Evolutionary conservation across 2,888 invertebrate species (phyloP), one percentile per base, ranked within the genome.

Genomic region (Tinea trinotella): DNA sequence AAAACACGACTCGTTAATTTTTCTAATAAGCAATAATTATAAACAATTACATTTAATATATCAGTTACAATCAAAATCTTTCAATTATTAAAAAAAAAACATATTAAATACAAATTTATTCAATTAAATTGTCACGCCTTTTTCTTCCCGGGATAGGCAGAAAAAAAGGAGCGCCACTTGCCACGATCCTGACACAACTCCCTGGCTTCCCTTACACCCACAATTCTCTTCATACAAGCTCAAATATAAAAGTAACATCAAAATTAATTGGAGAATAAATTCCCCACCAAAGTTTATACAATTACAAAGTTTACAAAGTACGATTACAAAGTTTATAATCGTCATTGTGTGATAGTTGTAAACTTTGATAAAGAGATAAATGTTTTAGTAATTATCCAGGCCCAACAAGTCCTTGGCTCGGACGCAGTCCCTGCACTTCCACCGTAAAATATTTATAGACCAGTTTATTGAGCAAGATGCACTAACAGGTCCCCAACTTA

Each of bases 391-490:
- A 50, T 50, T 50, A 50, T 50, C 50, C 24, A 13, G 24, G 20
- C n/a, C 22, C 20, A 18, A 19, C 24, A 6, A 20, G 54, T 30
- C 48, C 49, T 54, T 54, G 24, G 46, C 40, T 36, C 54, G 48
- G 44, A 9, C 54, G 15, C 24, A 4, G 30, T 9, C 46, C 17
- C 19, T 12, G 18, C 52, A 19, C 46, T 53, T 54, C 53, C 54
- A 55, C 66, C 61, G 73, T 74, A 74, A 73, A 76, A 78, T 74
- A 75, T 77, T 79, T 72, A 72, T 74, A 74, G 76, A 80, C 79
- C 73, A 66, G 76, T 78, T 76, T 74, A 74, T 71, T 69, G 66
- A 70, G 71, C 73, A 68, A 67, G 71, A 71, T 71, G 62, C 67
- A 67, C 68, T 66, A 64, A 65, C 63, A 59, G 63, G 62, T 66